These are phyloP conservation scores for Furcula furcula DNA, from an alignment of 2,888 invertebrate species.

Conservation along the genomic window DNA sequence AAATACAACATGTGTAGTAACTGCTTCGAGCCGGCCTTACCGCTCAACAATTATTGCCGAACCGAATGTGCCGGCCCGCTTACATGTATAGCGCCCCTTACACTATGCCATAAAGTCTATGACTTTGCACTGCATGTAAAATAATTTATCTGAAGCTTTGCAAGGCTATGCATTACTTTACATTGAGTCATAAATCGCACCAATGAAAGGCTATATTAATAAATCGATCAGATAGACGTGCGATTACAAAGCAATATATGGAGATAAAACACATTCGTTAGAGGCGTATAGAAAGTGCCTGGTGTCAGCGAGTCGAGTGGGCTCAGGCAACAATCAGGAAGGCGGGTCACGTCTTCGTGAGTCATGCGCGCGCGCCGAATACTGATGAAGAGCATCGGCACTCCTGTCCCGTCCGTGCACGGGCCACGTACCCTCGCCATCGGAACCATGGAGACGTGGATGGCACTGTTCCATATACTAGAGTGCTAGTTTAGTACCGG, in stretches of 20 bases:
- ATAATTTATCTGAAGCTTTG: too few species aligned
- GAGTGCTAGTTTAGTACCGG: conserved; percentile 17
- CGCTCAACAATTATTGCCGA: too few species aligned
- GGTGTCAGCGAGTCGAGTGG: conserved; percentile 43
- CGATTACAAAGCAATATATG: conserved; percentile 39
- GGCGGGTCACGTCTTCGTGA: conserved; percentile 61
- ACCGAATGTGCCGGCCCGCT: too few species aligned
- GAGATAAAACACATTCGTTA: conserved; percentile 43
- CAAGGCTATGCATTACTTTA: not conserved
- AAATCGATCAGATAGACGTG: conserved; percentile 24
- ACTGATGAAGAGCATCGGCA: conserved; percentile 53
- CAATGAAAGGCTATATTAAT: conserved; percentile 16
- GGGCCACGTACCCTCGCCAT: conserved; percentile 12
- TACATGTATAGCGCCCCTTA: too few species aligned
- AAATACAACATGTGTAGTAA: too few species aligned
- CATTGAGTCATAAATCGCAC: not conserved
- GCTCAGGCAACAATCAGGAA: conserved; percentile 44
- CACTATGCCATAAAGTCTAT: too few species aligned
- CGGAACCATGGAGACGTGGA: conserved; percentile 27
- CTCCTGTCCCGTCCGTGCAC: conserved; percentile 29
- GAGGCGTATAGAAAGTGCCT: conserved; percentile 46
- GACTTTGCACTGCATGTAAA: too few species aligned
- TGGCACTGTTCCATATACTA: conserved; percentile 26
- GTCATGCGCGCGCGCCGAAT: conserved; percentile 56
- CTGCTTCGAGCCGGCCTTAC: too few species aligned